Evolutionary conservation across 2,797 vertebrate genomes (phyloP), one percentile per base, ranked within the genome.

Genomic region (Nyctibius grandis): DNA sequence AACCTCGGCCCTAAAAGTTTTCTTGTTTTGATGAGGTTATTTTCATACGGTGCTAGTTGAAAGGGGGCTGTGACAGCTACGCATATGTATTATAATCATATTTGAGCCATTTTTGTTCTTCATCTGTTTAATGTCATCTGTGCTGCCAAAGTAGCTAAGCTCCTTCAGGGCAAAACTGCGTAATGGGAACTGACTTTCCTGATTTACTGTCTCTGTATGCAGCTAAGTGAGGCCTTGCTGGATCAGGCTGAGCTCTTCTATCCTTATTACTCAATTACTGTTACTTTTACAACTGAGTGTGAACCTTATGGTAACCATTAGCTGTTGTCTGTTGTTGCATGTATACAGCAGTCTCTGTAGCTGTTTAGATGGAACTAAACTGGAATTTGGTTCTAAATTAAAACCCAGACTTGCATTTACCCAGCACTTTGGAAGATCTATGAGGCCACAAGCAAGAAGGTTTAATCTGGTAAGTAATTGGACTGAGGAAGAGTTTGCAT

Each of bases 81-180:
- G 3, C 78, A 53, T 75, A 73, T 40, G 59, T 84, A 89, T 91
- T 86, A 69, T 91, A 94, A 93, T 95, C 85, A 56, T 70, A 68
- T 93, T 79, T 81, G 78, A 93, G 95, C 85, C 90, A 57, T 85
- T 96, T 96, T 93, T 93, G 93, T 95, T 91, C 96, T 72, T 97
- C 90, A 88, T 96, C 96, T 95, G 93, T 88, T 96, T 95, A 94
- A 95, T 96, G 97, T 97, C 96, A 93, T 91, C 89, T 80, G 63
- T 5, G 7, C 96, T 89, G 91, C 91, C 94, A 91, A 88, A 95
- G 96, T n/a, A 93, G 92, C 88, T 87, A 56, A 95, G 85, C 75
- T 95, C 88, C 94, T 95, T 70, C 90, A 91, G 95, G 95, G 93
- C 45, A 10, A 68, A 95, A 76, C 64, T 69, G 95, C 33, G 20